phyloP scores from a whole-genome alignment of 2,113 vertebrate genomes.

The Ranitomeya variabilis region DNA sequence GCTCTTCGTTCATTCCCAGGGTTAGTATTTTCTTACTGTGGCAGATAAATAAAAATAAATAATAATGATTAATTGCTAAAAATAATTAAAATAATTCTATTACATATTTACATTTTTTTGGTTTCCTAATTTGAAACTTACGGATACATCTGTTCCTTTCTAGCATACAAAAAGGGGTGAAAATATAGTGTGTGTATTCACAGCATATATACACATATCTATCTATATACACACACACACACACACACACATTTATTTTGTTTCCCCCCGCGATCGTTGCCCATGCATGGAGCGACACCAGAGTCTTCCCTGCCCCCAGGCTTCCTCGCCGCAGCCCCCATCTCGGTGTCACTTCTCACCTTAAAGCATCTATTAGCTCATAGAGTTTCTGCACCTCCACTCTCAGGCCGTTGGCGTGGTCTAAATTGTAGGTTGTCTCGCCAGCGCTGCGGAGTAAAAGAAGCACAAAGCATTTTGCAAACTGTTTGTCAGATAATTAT shows the following conservation, averaged over 20 bases:
- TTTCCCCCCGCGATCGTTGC: too few relatives aligned
- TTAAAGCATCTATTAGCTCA: slow-evolving; percentile 91
- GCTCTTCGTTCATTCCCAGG: slow-evolving; percentile 84
- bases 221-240: too few relatives aligned
- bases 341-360: slow-evolving; percentile 70
- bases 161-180: too few relatives aligned
- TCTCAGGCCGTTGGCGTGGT: slow-evolving; percentile 82
- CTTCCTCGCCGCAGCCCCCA: background rate
- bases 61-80: background rate
- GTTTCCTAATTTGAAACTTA: too few relatives aligned
- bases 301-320: background rate
- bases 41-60: background rate
- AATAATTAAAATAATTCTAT: background rate
- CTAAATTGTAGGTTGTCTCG: slow-evolving; percentile 88
- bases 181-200: too few relatives aligned
- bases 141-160: too few relatives aligned
- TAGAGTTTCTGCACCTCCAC: slow-evolving; percentile 95
- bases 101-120: background rate
- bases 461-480: slow-evolving; percentile 21
- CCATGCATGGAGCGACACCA: background rate
- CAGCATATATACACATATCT: too few relatives aligned
- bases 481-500: slow-evolving; percentile 36
- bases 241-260: too few relatives aligned
- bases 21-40: slow-evolving; percentile 94
- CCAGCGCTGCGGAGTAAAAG: slow-evolving; percentile 79